Percentiles rank a stretch among this genome's conserved stretches.
Conservation (phyloP, 2,888 invertebrate species). For the Sarcophaga subvicina region DNA sequence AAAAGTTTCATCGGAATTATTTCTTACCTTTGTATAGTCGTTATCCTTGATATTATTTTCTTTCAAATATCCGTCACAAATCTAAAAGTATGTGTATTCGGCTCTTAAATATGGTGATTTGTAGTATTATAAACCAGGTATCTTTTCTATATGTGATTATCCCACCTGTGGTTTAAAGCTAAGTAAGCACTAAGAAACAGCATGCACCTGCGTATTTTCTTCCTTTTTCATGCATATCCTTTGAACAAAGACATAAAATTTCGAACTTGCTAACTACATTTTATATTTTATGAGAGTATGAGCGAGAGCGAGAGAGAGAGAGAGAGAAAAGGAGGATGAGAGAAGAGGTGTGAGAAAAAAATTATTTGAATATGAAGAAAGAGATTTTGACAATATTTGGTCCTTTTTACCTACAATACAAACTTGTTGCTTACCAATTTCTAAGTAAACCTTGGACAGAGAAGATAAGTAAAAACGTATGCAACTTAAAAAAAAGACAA, state of each 20-base stretch:
- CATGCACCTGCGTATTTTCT: conserved; percentile 50
- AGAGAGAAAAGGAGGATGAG: too few species aligned
- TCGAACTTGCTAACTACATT: conserved; percentile 29
- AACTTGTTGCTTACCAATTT: conserved; percentile 7
- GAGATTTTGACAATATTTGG: background rate
- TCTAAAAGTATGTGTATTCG: too few species aligned
- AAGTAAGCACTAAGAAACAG: conserved; percentile 16
- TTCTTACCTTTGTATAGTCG: too few species aligned
- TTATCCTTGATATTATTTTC: too few species aligned
- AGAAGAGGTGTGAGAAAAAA: too few species aligned
- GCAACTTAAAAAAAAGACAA: conserved; percentile 9
- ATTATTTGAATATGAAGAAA: too few species aligned
- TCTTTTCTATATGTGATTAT: conserved; percentile 17
- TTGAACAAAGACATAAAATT: conserved; percentile 8
- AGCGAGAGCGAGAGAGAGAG: too few species aligned
- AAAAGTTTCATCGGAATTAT: too few species aligned
- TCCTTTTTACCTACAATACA: conserved; percentile 29
- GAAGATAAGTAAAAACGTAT: conserved; percentile 13
- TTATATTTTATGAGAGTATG: too few species aligned
- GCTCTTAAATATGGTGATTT: too few species aligned
- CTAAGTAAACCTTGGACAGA: conserved; percentile 6
- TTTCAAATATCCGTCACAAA: too few species aligned
- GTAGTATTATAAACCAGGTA: background rate
- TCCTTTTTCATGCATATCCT: background rate
- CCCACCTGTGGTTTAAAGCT: conserved; percentile 50